These are phyloP conservation scores for pig (Sus scrofa) DNA, from an alignment of 2,113 vertebrate genomes.

Conservation along the genomic window DNA sequence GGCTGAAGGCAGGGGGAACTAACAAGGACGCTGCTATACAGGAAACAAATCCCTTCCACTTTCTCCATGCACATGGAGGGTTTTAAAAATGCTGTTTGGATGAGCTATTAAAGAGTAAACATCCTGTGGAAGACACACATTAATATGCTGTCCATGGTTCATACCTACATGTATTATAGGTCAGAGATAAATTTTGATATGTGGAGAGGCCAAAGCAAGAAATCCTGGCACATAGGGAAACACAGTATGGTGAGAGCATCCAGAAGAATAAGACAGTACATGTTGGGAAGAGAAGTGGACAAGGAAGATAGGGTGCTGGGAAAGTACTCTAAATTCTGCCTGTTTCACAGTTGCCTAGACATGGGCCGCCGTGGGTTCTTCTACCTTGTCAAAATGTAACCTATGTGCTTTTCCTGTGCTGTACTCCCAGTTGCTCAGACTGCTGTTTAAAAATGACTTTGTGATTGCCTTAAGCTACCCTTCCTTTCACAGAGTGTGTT, in stretches of 20 bases:
- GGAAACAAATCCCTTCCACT: not conserved
- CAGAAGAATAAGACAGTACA: not conserved
- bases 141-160: not conserved
- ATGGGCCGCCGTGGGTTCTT: not conserved
- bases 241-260: not conserved
- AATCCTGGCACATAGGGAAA: not conserved
- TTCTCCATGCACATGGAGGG: not conserved
- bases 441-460: not conserved
- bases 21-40: not conserved
- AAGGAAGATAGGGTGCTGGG: not conserved
- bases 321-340: not conserved
- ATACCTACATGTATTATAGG: not conserved
- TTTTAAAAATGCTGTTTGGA: not conserved
- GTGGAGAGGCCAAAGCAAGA: not conserved
- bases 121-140: not conserved
- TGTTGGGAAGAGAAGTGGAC: not conserved
- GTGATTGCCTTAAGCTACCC: not conserved
- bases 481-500: not conserved
- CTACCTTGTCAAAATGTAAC: not conserved
- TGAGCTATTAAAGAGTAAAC: not conserved
- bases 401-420: not conserved
- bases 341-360: not conserved
- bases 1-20: not conserved
- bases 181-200: not conserved
- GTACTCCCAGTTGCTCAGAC: not conserved